A percentile compares a stretch with the other conserved stretches of the same genome.
Conservation (phyloP, 2,888 invertebrate species). For the Aporophyla lueneburgensis region DNA sequence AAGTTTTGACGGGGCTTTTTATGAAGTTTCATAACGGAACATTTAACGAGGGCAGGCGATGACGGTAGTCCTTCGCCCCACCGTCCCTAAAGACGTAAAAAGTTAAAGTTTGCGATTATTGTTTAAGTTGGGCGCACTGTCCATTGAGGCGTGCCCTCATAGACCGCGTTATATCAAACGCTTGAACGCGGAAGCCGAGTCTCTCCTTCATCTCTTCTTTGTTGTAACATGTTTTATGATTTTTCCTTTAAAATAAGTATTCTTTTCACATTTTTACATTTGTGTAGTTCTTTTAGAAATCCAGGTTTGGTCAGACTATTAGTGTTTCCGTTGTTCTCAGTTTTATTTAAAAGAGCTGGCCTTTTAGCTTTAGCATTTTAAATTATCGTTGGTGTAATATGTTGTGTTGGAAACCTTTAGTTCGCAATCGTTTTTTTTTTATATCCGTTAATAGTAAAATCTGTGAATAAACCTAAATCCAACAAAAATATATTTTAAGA, state of each 20-base stretch:
- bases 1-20: slow-evolving; percentile 72
- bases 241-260: slow-evolving; percentile 44
- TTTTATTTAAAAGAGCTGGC: slow-evolving; percentile 9
- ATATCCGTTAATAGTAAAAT: neutral
- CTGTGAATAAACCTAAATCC: neutral
- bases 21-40: slow-evolving; percentile 71
- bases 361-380: slow-evolving; percentile 20
- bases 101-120: slow-evolving; percentile 69
- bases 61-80: slow-evolving; percentile 55
- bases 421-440: neutral
- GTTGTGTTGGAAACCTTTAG: too few relatives aligned
- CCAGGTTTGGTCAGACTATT: slow-evolving; percentile 36
- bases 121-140: slow-evolving; percentile 66
- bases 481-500: neutral
- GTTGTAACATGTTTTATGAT: slow-evolving; percentile 56
- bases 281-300: slow-evolving; percentile 32
- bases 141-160: slow-evolving; percentile 62
- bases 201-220: slow-evolving; percentile 53
- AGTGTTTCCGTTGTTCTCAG: slow-evolving; percentile 10
- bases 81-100: slow-evolving; percentile 66
- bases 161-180: slow-evolving; percentile 61
- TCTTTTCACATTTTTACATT: slow-evolving; percentile 51
- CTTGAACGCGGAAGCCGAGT: slow-evolving; percentile 46
- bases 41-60: slow-evolving; percentile 70
- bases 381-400: neutral